phyloP scores from a whole-genome alignment of 2,797 vertebrate species.

The Anolis apletophallus region DNA sequence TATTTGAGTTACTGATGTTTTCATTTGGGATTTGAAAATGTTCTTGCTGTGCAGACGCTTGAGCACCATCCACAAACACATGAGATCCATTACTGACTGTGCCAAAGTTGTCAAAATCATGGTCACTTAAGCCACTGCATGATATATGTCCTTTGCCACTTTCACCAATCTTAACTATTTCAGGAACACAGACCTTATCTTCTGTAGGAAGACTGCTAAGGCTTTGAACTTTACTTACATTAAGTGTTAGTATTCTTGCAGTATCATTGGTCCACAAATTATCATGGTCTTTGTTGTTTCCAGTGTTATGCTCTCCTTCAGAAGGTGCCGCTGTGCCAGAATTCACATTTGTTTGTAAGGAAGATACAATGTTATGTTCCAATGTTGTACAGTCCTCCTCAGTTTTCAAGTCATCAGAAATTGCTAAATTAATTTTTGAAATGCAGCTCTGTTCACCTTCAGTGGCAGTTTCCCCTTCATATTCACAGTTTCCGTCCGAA shows the following conservation, averaged over 20 bases:
- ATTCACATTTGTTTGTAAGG: slow-evolving; percentile 62
- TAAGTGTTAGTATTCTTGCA: slow-evolving; percentile 56
- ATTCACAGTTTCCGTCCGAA: slow-evolving; percentile 64
- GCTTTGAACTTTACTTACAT: slow-evolving; percentile 58
- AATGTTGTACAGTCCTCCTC: slow-evolving; percentile 68
- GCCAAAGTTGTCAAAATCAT: slow-evolving; percentile 89
- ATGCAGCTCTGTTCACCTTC: slow-evolving; percentile 60
- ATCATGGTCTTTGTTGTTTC: slow-evolving; percentile 61
- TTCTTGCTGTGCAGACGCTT: slow-evolving; percentile 76
- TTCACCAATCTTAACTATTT: slow-evolving; percentile 65
- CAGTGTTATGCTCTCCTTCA: slow-evolving; percentile 41
- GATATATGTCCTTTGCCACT: slow-evolving; percentile 73
- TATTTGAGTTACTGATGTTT: slow-evolving; percentile 63
- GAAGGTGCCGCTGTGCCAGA: slow-evolving; percentile 65
- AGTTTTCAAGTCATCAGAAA: slow-evolving; percentile 60
- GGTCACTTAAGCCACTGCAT: slow-evolving; percentile 71
- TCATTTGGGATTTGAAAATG: slow-evolving; percentile 72
- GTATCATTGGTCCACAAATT: slow-evolving; percentile 54
- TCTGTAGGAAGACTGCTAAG: slow-evolving; percentile 59
- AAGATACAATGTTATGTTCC: slow-evolving; percentile 66
- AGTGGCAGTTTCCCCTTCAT: slow-evolving; percentile 47
- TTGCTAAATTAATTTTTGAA: slow-evolving; percentile 63
- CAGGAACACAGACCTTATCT: slow-evolving; percentile 59
- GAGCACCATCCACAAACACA: slow-evolving; percentile 74
- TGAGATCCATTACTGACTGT: slow-evolving; percentile 75